Conservation (phyloP, 2,888 invertebrate species). For the Sminthurinus aureus region DNA sequence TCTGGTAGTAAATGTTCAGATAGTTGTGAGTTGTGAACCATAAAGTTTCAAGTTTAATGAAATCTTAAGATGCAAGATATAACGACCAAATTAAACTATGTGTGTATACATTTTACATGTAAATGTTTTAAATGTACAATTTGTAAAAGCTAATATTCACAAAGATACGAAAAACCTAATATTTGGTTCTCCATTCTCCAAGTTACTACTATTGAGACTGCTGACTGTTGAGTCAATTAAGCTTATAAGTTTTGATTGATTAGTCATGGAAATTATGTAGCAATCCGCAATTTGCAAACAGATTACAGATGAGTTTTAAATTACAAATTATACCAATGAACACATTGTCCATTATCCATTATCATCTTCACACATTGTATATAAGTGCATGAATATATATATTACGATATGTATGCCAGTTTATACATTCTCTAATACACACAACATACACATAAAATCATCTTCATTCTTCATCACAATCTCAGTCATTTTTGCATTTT, state of each 20-base stretch:
- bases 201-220: background rate
- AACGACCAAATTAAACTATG: too few species aligned
- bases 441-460: background rate
- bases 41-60: too few species aligned
- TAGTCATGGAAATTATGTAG: conserved; percentile 38
- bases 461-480: background rate
- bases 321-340: conserved; percentile 24
- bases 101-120: too few species aligned
- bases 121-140: too few species aligned
- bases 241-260: conserved; percentile 44
- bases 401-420: background rate
- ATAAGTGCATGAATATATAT: background rate
- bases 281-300: conserved; percentile 39
- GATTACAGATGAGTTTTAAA: conserved; percentile 21
- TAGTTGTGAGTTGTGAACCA: too few species aligned
- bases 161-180: too few species aligned
- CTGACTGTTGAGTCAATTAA: conserved; percentile 39
- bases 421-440: background rate
- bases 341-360: too few species aligned
- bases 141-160: too few species aligned
- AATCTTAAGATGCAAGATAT: too few species aligned
- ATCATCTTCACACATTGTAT: conserved; percentile 18
- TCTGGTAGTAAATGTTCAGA: too few species aligned
- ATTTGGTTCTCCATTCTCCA: too few species aligned
- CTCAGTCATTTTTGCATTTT: background rate